Conservation (phyloP, 2,797 vertebrate genomes). For the Calcarius lapponicus region DNA sequence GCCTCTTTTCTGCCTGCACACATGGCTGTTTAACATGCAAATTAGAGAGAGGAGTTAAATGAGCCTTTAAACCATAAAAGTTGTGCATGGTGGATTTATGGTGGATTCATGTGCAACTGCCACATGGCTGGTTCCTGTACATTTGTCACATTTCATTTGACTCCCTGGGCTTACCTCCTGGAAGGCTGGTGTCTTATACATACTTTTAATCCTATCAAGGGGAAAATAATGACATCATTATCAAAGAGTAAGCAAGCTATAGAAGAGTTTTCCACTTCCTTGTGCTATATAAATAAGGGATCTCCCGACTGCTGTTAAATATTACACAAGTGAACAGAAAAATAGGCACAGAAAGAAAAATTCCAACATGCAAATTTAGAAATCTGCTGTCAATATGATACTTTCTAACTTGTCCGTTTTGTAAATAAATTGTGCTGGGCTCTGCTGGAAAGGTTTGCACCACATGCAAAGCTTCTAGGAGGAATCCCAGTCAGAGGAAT, state of each 20-base stretch:
- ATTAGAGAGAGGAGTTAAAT: background rate
- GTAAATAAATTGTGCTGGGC: slow-evolving; percentile 2
- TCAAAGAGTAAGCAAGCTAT: background rate
- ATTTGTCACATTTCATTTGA: slow-evolving; percentile 45
- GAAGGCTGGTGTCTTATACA: background rate
- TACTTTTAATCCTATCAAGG: background rate
- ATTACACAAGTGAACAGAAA: background rate
- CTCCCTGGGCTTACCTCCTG: background rate
- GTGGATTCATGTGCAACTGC: background rate
- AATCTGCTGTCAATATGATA: background rate
- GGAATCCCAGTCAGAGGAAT: background rate
- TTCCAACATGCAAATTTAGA: background rate
- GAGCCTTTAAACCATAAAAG: slow-evolving; percentile 24
- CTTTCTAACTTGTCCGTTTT: slow-evolving; percentile 6
- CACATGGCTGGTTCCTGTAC: background rate
- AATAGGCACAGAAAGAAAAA: background rate
- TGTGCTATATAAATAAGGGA: background rate
- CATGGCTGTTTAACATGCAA: background rate
- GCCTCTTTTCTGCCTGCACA: background rate
- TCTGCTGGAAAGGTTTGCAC: background rate
- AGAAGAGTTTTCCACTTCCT: background rate
- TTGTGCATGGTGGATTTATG: background rate
- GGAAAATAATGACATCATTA: slow-evolving; percentile 11
- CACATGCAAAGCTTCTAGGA: background rate
- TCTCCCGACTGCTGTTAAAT: background rate